These are phyloP conservation scores for Chitala chitala DNA, from an alignment of 2,113 vertebrate species.

Conservation along the genomic window DNA sequence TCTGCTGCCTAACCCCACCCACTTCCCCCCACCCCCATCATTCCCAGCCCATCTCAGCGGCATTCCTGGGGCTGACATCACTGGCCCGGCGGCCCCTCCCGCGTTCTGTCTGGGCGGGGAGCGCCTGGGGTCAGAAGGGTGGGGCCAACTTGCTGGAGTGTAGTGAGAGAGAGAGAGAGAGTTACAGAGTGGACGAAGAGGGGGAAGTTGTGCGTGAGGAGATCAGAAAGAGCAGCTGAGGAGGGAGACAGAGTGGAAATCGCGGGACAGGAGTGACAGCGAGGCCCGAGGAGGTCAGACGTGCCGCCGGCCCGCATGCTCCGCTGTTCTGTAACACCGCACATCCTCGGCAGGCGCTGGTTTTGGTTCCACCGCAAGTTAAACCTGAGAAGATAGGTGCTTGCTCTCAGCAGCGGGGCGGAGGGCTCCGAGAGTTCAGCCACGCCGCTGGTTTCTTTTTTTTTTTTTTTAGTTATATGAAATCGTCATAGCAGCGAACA, in stretches of 20 bases:
- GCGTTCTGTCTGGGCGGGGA: constrained; percentile 1
- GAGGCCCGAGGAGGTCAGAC: background rate
- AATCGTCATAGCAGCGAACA: background rate
- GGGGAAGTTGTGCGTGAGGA: background rate
- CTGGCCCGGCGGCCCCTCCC: constrained; percentile 35
- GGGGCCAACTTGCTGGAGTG: background rate
- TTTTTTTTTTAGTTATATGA: background rate
- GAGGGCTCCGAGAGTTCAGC: background rate
- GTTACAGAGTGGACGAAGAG: background rate
- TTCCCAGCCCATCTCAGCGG: background rate
- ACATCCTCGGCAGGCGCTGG: background rate
- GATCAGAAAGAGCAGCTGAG: constrained; percentile 23
- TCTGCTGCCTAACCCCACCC: background rate
- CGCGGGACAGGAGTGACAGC: background rate
- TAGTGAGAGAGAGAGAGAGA: background rate
- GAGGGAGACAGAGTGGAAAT: background rate
- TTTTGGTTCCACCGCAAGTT: background rate
- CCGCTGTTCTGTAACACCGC: background rate
- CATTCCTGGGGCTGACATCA: constrained; percentile 44
- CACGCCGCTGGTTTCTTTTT: background rate
- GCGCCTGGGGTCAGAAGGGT: constrained; percentile 14
- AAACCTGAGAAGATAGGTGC: background rate
- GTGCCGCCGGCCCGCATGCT: background rate
- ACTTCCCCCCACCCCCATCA: background rate
- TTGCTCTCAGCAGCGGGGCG: background rate